Base-by-base conservation (phyloP, 2,797 vertebrate genomes). In the Xerus rutilus region DNA sequence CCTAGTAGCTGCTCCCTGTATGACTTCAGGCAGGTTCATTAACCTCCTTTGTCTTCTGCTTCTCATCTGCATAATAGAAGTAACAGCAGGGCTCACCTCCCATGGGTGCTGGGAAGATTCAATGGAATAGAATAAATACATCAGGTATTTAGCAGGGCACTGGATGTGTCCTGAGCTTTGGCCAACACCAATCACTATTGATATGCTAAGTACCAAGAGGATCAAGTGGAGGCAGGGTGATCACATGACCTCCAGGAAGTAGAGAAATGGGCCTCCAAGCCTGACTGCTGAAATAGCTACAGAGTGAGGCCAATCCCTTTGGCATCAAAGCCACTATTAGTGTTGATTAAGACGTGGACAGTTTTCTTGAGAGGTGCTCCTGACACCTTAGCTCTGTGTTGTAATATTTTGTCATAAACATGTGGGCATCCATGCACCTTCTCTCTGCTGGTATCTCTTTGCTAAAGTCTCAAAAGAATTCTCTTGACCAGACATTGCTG, bases 1-100 rank as follows among this genome's bases (percentile, higher is more conserved):
- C n/a, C 62, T 85, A 39, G 78, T 72, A 73, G 30, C 62, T 67
- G 30, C 62, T 73, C 81, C 30, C 21, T 54, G 12, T 39, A 9
- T 74, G 84, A 64, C 83, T 88, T 73, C 49, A 82, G 62, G 32
- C 7, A 73, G 85, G 15, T 65, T 74, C 70, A 14, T 93, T 73
- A 89, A 74, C 49, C 12, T 86, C 52, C 20, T 74, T 86, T 70
- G 70, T 9, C 47, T 76, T 82, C 17, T 57, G n/a, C 73, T 92
- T 93, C 39, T 76, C 30, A 65, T 83, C 69, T 92, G 15, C 18
- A 39, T 35, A 30, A 45, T 62, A 43, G 39, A 62, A 72, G 89
- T 74, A 72, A 73, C 35, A 89, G n/a, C 47, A 65, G 47, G 74
- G 15, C 35, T 70, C 15, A 0, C 64, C 3, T 20, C 18, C 20